Conservation (phyloP, 2,113 vertebrate species). For the Pelecanoides urinatrix region DNA sequence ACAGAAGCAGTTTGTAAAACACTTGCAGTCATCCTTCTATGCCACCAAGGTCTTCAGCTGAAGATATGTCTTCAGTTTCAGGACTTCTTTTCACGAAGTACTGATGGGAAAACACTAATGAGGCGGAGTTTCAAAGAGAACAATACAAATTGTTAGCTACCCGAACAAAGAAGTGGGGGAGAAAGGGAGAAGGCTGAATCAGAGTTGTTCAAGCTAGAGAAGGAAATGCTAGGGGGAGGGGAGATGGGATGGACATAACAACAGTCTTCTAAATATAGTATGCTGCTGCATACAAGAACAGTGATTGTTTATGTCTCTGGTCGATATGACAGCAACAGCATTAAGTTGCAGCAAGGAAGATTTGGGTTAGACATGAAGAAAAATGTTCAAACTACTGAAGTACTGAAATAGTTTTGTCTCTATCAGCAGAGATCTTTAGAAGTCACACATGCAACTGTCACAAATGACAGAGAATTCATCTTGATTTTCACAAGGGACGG, state of each 20-base stretch:
- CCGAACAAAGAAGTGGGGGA: background rate
- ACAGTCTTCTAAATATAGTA: background rate
- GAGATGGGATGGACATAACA: background rate
- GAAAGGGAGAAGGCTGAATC: background rate
- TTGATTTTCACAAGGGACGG: background rate
- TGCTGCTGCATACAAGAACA: background rate
- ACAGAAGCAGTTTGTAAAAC: background rate
- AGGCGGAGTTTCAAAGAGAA: background rate
- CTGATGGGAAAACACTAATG: background rate
- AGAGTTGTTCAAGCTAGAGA: background rate
- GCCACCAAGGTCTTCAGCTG: background rate
- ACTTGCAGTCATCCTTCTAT: background rate
- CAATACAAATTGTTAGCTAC: background rate
- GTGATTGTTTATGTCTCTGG: background rate
- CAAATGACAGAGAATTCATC: background rate
- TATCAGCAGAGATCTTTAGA: background rate
- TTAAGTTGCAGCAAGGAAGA: background rate
- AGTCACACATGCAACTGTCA: background rate
- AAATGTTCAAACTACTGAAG: background rate
- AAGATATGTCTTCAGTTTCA: background rate
- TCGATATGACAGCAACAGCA: background rate
- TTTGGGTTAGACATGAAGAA: background rate
- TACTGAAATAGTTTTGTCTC: background rate
- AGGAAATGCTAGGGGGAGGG: background rate
- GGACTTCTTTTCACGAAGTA: background rate